phyloP scores from a whole-genome alignment of 2,888 invertebrate genomes.

The Ophioninae sp. region DNA sequence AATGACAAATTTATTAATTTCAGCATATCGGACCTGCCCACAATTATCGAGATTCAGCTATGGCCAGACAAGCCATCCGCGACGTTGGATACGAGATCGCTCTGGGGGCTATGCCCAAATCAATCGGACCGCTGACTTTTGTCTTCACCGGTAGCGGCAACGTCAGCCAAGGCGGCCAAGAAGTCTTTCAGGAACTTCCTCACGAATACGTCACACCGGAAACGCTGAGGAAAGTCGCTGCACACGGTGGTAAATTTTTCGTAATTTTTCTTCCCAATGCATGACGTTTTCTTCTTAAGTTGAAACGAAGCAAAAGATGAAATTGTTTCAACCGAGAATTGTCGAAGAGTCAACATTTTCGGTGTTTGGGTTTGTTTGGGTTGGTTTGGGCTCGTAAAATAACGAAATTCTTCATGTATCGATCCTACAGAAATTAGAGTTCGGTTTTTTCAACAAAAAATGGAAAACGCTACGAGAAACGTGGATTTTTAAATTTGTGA shows the following conservation, averaged over 20 bases:
- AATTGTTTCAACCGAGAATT: no score
- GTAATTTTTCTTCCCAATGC: neutral
- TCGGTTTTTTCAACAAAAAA: no score
- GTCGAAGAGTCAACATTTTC: neutral
- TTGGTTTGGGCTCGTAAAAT: no score
- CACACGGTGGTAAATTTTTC: slow-evolving; percentile 92
- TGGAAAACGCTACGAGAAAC: no score
- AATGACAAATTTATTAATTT: slow-evolving; percentile 56
- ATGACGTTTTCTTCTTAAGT: no score
- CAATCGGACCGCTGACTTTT: slow-evolving; percentile 97
- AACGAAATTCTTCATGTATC: no score
- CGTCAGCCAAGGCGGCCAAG: slow-evolving; percentile 94
- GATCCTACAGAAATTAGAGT: no score
- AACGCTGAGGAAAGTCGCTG: slow-evolving; percentile 96
- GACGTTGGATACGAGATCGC: slow-evolving; percentile 99
- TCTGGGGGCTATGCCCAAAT: slow-evolving; percentile 96
- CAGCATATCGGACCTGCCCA: slow-evolving; percentile 98
- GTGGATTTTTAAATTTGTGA: no score
- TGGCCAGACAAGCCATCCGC: slow-evolving; percentile 98
- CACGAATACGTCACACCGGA: slow-evolving; percentile 98
- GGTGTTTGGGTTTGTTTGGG: neutral
- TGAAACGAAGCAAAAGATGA: no score
- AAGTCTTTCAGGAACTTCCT: slow-evolving; percentile 97
- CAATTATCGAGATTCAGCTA: slow-evolving; percentile 98
- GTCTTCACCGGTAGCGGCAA: slow-evolving; percentile 99